Conservation (phyloP, 2,888 invertebrate genomes). For the Chrysotoxum bicinctum region DNA sequence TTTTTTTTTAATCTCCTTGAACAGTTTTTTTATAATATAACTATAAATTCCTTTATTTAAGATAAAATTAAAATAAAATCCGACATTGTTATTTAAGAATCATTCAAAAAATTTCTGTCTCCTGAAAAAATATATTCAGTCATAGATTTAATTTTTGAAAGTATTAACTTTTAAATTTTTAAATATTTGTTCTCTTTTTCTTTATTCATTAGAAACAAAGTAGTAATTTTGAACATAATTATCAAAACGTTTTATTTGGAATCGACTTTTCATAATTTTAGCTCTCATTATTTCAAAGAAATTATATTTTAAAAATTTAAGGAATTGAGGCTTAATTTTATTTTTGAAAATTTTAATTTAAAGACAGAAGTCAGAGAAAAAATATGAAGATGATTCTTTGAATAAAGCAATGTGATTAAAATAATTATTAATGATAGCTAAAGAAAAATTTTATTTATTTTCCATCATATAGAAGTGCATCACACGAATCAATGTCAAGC, state of each 20-base stretch:
- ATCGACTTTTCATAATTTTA: too few species aligned
- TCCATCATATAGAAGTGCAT: slow-evolving; percentile 70
- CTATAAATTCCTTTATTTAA: neutral
- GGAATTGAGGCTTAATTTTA: neutral
- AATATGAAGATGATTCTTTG: neutral
- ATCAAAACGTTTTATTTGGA: too few species aligned
- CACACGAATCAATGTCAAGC: slow-evolving; percentile 75
- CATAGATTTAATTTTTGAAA: neutral
- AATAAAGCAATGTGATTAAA: neutral
- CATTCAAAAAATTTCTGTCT: neutral
- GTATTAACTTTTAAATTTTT: too few species aligned
- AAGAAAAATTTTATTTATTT: neutral
- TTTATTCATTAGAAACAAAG: too few species aligned
- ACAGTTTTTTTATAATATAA: neutral
- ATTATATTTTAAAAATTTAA: neutral
- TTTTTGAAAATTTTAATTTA: neutral
- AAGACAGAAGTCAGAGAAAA: neutral
- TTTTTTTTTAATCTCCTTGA: neutral
- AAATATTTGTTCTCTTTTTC: too few species aligned
- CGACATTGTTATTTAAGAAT: neutral
- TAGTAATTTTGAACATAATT: too few species aligned
- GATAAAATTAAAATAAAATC: neutral
- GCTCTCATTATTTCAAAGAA: too few species aligned
- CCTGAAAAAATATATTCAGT: neutral
- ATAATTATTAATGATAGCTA: neutral